Conservation (phyloP, 92 coral and sea anemone genomes). For the Epizoanthus fatuus region DNA sequence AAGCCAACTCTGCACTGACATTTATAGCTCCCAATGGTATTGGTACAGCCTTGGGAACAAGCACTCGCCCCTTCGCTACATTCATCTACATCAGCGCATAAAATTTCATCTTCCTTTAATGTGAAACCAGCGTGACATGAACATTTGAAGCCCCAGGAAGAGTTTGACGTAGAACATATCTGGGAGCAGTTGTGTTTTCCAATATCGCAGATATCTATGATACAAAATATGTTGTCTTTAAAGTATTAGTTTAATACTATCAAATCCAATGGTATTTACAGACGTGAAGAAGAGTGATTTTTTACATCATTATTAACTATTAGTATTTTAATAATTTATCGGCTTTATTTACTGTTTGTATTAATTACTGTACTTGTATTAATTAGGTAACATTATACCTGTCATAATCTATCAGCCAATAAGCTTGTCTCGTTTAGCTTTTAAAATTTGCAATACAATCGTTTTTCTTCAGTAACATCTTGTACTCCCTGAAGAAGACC, state of each 20-base stretch:
- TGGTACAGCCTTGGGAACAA: slow-evolving; percentile 12
- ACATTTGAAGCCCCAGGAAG: slow-evolving; percentile 27
- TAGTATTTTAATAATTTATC: too few relatives aligned
- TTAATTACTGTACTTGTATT: too few relatives aligned
- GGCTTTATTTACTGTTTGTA: too few relatives aligned
- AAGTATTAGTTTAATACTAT: neutral
- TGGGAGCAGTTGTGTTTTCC: slow-evolving; percentile 35
- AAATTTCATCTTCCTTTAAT: neutral
- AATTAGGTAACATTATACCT: too few relatives aligned
- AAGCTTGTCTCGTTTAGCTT: too few relatives aligned
- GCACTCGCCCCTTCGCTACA: neutral
- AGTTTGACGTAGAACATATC: slow-evolving; percentile 2
- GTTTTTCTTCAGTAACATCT: too few relatives aligned
- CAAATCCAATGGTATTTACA: too few relatives aligned
- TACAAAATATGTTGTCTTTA: neutral
- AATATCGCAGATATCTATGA: slow-evolving; percentile 2
- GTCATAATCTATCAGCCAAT: too few relatives aligned
- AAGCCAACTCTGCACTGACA: slow-evolving; percentile 50
- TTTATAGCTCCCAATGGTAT: slow-evolving; percentile 6
- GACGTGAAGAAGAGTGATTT: too few relatives aligned
- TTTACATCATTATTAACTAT: too few relatives aligned
- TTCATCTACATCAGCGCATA: slow-evolving; percentile 23
- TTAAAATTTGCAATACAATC: too few relatives aligned
- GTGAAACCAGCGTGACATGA: slow-evolving; percentile 26
- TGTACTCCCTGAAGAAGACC: too few relatives aligned